Evolutionary conservation across 1,140 invertebrate species (phyloP), one percentile per base, ranked within the genome.

Genomic region (Sarcophaga bullata): DNA sequence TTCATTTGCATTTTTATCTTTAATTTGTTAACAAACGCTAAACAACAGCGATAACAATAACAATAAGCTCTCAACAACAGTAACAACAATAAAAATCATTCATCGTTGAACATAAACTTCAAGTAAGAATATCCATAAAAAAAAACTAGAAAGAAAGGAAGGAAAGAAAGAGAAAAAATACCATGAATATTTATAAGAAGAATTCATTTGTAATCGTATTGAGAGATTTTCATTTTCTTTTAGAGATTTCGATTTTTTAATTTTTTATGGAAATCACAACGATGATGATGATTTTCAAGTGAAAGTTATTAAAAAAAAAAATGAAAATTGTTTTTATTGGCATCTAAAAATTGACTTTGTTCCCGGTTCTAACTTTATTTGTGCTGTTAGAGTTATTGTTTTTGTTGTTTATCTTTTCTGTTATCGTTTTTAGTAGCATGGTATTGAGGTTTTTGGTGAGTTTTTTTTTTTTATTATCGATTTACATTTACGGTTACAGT

Each of bases 291-390:
- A 37, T 37, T 37, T 58, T 58, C 54, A 58, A 58, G 54, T 58
- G 54, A 58, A 58, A 58, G 54, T 58, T 58, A 58, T 15, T 58
- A 58, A 58, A 58, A 58, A n/a, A n/a, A n/a, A n/a, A n/a, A n/a
- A 37, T 4, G 1, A 6, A 58, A 58, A 58, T 58, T 58, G 54
- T 58, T 58, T 58, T 58, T 58, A 58, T n/a, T 58, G 54, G 54
- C 54, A 5, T 15, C 52, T 9, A 54, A 54, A 10, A 54, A 54
- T 54, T 58, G 11, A 58, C n/a, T 58, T 15, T 58, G n/a, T 58
- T 58, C n/a, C n/a, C 6, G 1, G 7, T 58, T 58, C 11, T 37
- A 37, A 37, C 25, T 37, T 13, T 58, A 13, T 58, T 58, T n/a
- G 7, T n/a, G 54, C 15, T 58, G 25, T 37, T 37, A 4, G 1